Evolutionary conservation across 2,888 invertebrate genomes (phyloP).

Genomic region (Copidosoma aretas): DNA sequence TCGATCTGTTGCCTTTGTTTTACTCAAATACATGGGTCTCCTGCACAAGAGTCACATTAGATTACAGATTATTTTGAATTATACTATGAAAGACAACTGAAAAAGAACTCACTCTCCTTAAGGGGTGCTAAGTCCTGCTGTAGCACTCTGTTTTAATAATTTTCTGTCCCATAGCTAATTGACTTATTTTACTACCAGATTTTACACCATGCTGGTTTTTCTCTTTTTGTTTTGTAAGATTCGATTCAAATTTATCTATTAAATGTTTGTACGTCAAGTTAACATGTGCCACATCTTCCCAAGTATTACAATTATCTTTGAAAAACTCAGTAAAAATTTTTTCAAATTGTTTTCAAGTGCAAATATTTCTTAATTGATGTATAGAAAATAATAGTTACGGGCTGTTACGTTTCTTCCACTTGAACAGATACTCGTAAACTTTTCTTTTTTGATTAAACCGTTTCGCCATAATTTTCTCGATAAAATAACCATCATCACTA

Average conservation of each 20-base stretch:
- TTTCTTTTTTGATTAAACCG: conserved; percentile 78
- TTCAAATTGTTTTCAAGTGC: too few relatives aligned
- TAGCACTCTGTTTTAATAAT: too few relatives aligned
- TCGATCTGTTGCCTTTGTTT: too few relatives aligned
- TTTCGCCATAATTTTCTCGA: conserved; percentile 85
- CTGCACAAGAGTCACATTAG: conserved; percentile 60
- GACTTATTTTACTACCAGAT: conserved; percentile 31
- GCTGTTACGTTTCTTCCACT: conserved; percentile 75
- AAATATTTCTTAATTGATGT: too few relatives aligned
- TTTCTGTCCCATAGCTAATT: too few relatives aligned
- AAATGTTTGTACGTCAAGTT: too few relatives aligned
- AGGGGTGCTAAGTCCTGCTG: too few relatives aligned
- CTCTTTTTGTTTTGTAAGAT: conserved; percentile 77
- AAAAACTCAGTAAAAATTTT: conserved; percentile 2
- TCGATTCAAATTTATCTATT: conserved; percentile 81
- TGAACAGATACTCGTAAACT: conserved; percentile 82
- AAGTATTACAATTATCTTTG: conserved; percentile 74
- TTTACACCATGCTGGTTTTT: too few relatives aligned
- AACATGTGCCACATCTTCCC: conserved; percentile 84
- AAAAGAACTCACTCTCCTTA: too few relatives aligned
- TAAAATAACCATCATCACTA: conserved; percentile 70
- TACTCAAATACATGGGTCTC: too few relatives aligned
- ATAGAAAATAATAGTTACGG: conserved; percentile 66
- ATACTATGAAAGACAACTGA: too few relatives aligned
- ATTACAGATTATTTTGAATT: too few relatives aligned